Evolutionary conservation across 2,797 vertebrate species (phyloP).

Genomic region (Aeoliscus strigatus): DNA sequence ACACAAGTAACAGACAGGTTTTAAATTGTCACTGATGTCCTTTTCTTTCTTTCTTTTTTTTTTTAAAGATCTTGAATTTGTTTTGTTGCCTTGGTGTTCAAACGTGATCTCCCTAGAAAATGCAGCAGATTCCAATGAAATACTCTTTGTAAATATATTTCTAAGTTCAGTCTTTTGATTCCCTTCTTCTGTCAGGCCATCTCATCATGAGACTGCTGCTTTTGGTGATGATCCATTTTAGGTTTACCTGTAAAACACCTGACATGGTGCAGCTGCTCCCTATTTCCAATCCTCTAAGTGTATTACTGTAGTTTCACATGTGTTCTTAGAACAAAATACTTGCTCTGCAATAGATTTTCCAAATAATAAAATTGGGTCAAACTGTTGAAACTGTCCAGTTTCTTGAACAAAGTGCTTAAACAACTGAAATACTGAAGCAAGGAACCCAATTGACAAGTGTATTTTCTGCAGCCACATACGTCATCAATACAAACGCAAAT

Average conservation of each 20-base stretch:
- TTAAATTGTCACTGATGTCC: conserved; percentile 60
- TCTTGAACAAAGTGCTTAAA: no score
- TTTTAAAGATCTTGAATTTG: no score
- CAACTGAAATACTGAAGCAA: no score
- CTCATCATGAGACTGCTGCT: conserved; percentile 12
- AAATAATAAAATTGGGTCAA: conserved; percentile 86
- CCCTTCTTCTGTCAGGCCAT: conserved; percentile 23
- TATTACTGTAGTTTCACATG: conserved; percentile 57
- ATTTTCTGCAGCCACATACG: no score
- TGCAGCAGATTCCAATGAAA: conserved; percentile 18
- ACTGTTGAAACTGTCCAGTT: conserved; percentile 8
- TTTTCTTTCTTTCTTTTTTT: conserved; percentile 44
- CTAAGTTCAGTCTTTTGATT: conserved; percentile 20
- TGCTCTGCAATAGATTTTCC: conserved; percentile 90
- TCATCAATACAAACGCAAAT: no score
- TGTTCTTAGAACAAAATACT: conserved; percentile 77
- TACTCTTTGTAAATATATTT: conserved; percentile 48
- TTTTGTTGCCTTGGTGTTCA: conserved; percentile 31
- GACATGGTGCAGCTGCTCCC: conserved; percentile 34
- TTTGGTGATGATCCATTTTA: conserved; percentile 19
- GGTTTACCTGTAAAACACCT: conserved; percentile 39
- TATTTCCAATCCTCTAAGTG: conserved; percentile 44
- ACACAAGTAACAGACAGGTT: conserved; percentile 38
- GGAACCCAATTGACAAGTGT: no score
- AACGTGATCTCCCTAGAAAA: conserved; percentile 33